These are phyloP conservation scores for Caenorhabditis macrosperma DNA, from an alignment of 2,888 invertebrate genomes.

Conservation along the genomic window DNA sequence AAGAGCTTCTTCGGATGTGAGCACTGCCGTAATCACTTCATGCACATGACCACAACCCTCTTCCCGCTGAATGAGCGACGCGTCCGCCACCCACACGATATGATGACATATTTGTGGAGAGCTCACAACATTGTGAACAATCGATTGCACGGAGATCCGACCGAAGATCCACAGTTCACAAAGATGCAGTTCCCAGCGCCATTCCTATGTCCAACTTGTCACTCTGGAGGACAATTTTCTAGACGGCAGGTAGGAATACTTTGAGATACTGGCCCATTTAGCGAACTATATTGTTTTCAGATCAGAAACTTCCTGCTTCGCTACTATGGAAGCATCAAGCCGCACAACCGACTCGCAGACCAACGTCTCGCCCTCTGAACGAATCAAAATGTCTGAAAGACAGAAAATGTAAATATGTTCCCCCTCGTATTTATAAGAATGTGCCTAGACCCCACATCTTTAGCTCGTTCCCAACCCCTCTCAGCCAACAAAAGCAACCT, in stretches of 20 bases:
- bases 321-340: conserved; percentile 78
- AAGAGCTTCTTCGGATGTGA: conserved; percentile 89
- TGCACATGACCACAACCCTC: conserved; percentile 87
- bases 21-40: conserved; percentile 92
- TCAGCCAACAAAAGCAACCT: neutral
- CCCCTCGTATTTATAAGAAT: conserved; percentile 44
- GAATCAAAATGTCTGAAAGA: conserved; percentile 21
- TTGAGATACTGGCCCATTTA: neutral
- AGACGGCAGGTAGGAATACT: conserved; percentile 72
- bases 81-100: conserved; percentile 77
- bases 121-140: conserved; percentile 94
- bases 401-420: conserved; percentile 41
- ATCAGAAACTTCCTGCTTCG: conserved; percentile 79
- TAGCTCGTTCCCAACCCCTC: conserved; percentile 32
- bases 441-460: conserved; percentile 7
- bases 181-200: conserved; percentile 91
- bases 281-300: conserved; percentile 46
- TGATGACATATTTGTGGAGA: conserved; percentile 85
- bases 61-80: conserved; percentile 79
- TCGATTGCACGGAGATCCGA: conserved; percentile 88
- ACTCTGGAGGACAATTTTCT: conserved; percentile 79
- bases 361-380: conserved; percentile 66
- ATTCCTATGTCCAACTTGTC: conserved; percentile 80
- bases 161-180: conserved; percentile 92
- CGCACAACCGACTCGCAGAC: conserved; percentile 74